Evolutionary conservation across 2,888 invertebrate genomes (phyloP), one percentile per base, ranked within the genome.

Genomic region (Biston betularia): DNA sequence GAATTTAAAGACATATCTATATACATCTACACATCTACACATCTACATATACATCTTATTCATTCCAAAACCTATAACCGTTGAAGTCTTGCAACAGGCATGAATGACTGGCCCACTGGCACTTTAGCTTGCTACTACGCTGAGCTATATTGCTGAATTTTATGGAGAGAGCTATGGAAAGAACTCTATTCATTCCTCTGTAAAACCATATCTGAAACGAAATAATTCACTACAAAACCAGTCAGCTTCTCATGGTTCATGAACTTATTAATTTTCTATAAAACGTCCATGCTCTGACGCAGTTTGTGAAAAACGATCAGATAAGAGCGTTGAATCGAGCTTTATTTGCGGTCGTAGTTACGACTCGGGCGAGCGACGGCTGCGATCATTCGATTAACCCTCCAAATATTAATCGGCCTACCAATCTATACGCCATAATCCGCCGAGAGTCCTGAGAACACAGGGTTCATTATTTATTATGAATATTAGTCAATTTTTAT

Each of bases 401-500:
- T 77, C 79, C 75, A 83, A 84, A 83, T 76, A 85, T 89, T 91
- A 89, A 91, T 92, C 89, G 86, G 79, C 76, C 79, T 74, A 86
- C n/a, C 87, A 88, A 92, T 92, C 90, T 89, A 87, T 86, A 86
- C 83, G 82, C 80, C 82, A 84, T 87, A 86, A 88, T 91, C 88
- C 87, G 80, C 73, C 79, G 70, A 76, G 70, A 76, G 81, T 82
- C 87, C 86, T 87, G 88, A 89, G 90, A 90, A 86, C 84, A 85
- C 84, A 86, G 89, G 89, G 88, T 92, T 91, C 92, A 93, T 93
- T 93, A 93, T 93, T 93, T 93, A 93, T 93, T 93, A 93, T 92
- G 93, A 92, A 93, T 93, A 93, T 93, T 93, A 93, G 93, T 93
- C 89, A 92, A 92, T 93, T 93, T 93, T 93, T 93, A 93, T 93